Base-by-base conservation (phyloP, 2,888 invertebrate species). In the Watsonalla binaria region DNA sequence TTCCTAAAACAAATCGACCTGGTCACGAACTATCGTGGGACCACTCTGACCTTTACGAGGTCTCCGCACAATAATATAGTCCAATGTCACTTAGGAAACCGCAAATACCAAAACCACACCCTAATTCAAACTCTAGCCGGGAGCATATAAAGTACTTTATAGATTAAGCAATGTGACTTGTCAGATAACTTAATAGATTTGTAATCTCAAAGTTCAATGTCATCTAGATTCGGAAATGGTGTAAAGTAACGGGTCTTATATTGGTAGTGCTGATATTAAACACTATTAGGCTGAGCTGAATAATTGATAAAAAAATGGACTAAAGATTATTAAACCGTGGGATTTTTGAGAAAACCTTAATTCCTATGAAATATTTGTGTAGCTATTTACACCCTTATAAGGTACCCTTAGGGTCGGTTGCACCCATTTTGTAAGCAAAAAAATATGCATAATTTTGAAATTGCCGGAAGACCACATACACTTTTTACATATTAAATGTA, bases 11-110 rank as follows among this genome's bases (percentile, higher is more conserved):
- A 77, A 76, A 76, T 70, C 66, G 67, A 49, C 54, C 51, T 55
- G 67, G 71, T 75, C 81, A 81, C 78, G 78, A 75, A 68, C 64
- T 56, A 59, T 54, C 72, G 74, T 78, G 75, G 59, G 78, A 78
- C 66, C 59, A 62, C 46, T 52, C 47, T 72, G 74, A 79, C 79
- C 78, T 80, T 74, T 70, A 37, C 51, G 13, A 57, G 55, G 58
- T 57, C 59, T 54, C 58, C 63, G 58, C 57, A 50, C 50, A 53
- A 66, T n/a, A n/a, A n/a, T 67, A 65, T 60, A 59, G 62, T 62
- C 57, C 66, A 68, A 63, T 63, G 63, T 63, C 61, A 63, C 52
- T 53, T 50, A 48, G 14, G 51, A 52, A 52, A 53, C 9, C 51
- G n/a, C 6, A 48, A 49, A 14, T 15, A 49, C 24, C 14, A 37